phyloP scores from a whole-genome alignment of 2,797 vertebrate genomes.

The Notamacropus eugenii region DNA sequence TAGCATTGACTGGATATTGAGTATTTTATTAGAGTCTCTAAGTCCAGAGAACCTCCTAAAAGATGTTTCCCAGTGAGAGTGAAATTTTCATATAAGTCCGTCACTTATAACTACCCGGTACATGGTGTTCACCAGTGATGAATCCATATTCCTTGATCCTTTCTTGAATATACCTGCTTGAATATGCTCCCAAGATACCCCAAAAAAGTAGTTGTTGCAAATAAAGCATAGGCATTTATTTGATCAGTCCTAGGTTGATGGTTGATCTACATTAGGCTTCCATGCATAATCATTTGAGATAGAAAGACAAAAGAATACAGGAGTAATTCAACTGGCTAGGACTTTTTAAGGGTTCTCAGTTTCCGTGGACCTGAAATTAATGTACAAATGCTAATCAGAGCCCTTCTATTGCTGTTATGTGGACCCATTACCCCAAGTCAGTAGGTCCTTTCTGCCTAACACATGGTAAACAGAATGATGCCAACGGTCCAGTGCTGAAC shows the following conservation, averaged over 20 bases:
- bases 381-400: slow-evolving; percentile 66
- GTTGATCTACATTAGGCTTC: slow-evolving; percentile 38
- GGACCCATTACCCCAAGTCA: slow-evolving; percentile 73
- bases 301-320: slow-evolving; percentile 32
- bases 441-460: slow-evolving; percentile 69
- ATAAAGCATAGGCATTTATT: slow-evolving; percentile 20
- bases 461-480: not conserved
- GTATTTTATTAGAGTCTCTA: slow-evolving; percentile 23
- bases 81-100: slow-evolving; percentile 27
- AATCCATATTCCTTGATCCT: slow-evolving; percentile 2
- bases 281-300: slow-evolving; percentile 24
- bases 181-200: slow-evolving; percentile 15
- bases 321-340: slow-evolving; percentile 53
- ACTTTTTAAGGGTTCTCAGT: slow-evolving; percentile 63
- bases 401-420: slow-evolving; percentile 63
- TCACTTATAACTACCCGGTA: not conserved
- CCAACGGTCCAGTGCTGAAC: not conserved
- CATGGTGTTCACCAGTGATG: not conserved
- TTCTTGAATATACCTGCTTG: slow-evolving; percentile 34
- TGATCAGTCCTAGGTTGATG: not conserved
- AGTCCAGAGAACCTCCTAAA: slow-evolving; percentile 36
- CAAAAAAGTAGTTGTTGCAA: slow-evolving; percentile 32
- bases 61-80: slow-evolving; percentile 28
- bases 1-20: slow-evolving; percentile 11
- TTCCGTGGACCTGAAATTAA: slow-evolving; percentile 44